Conservation (phyloP, 1,140 invertebrate genomes). For the Atopsyche davidsoni region DNA sequence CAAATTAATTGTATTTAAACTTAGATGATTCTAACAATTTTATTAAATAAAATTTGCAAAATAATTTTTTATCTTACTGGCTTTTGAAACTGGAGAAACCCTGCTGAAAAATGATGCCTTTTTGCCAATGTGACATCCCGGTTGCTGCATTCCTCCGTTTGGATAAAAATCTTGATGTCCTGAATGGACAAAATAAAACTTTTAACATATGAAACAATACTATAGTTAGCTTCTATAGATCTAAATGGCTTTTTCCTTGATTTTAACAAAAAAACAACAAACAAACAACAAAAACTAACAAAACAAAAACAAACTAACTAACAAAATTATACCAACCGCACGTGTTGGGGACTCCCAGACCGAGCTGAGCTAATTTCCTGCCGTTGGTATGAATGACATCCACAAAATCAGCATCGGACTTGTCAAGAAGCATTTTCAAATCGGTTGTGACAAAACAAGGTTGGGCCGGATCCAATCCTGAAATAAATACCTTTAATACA, state of each 20-base stretch:
- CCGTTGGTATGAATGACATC: slow-evolving; percentile 61
- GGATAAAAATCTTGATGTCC: slow-evolving; percentile 64
- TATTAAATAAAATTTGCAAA: background rate
- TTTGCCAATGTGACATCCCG: slow-evolving; percentile 41
- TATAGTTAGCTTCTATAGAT: background rate
- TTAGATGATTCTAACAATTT: background rate
- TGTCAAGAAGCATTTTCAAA: slow-evolving; percentile 45
- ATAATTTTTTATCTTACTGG: slow-evolving; percentile 32
- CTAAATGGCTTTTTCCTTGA: background rate
- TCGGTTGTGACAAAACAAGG: slow-evolving; percentile 52
- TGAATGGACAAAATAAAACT: slow-evolving; percentile 20
- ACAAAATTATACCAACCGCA: slow-evolving; percentile 37
- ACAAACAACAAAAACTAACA: background rate
- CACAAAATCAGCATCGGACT: slow-evolving; percentile 55
- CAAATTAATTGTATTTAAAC: background rate
- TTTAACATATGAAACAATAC: background rate
- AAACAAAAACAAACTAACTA: background rate
- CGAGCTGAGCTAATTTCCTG: slow-evolving; percentile 39
- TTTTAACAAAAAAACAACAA: background rate
- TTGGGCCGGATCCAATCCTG: slow-evolving; percentile 57
- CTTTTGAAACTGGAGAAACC: slow-evolving; percentile 34
- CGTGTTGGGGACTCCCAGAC: slow-evolving; percentile 48
- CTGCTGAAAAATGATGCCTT: slow-evolving; percentile 36
- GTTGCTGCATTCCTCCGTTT: slow-evolving; percentile 56
- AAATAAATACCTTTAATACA: slow-evolving; percentile 31